These are phyloP conservation scores for Drosophila fulvimacula DNA, from an alignment of 2,888 invertebrate species.

Conservation along the genomic window DNA sequence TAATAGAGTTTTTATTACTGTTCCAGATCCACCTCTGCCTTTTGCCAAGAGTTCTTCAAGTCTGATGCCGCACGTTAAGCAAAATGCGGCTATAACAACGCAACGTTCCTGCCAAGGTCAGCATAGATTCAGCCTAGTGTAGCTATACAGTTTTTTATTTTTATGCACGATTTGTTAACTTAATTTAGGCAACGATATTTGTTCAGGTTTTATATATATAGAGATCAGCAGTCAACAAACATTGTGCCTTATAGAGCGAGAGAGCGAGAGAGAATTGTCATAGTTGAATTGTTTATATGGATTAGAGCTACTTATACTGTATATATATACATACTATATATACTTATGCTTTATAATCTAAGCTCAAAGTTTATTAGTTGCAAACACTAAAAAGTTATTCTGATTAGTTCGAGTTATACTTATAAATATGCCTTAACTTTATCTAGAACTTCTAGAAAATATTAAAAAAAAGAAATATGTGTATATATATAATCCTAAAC, in stretches of 20 bases:
- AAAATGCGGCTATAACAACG: constrained; percentile 33
- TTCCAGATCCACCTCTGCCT: background rate
- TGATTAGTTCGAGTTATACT: too few species aligned
- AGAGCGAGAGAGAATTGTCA: background rate
- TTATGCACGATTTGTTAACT: constrained; percentile 11
- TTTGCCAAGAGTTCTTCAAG: constrained; percentile 30
- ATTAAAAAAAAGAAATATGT: too few species aligned
- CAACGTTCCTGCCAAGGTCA: constrained; percentile 58
- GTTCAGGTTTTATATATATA: background rate
- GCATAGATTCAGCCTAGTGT: constrained; percentile 21
- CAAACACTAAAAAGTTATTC: background rate
- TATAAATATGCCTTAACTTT: background rate
- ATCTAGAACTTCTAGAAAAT: background rate
- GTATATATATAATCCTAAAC: too few species aligned
- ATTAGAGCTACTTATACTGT: constrained; percentile 6
- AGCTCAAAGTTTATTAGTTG: background rate
- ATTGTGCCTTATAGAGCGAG: background rate
- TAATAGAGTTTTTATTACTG: too few species aligned
- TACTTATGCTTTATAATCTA: constrained; percentile 7
- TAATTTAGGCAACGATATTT: background rate
- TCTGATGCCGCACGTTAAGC: constrained; percentile 46
- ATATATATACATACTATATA: too few species aligned
- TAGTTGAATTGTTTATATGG: background rate
- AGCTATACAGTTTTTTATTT: constrained; percentile 9
- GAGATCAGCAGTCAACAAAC: background rate